Percentiles rank a stretch among this genome's conserved stretches.
phyloP scores from a whole-genome alignment of 2,113 vertebrate species.

The Acrocephalus kingi region DNA sequence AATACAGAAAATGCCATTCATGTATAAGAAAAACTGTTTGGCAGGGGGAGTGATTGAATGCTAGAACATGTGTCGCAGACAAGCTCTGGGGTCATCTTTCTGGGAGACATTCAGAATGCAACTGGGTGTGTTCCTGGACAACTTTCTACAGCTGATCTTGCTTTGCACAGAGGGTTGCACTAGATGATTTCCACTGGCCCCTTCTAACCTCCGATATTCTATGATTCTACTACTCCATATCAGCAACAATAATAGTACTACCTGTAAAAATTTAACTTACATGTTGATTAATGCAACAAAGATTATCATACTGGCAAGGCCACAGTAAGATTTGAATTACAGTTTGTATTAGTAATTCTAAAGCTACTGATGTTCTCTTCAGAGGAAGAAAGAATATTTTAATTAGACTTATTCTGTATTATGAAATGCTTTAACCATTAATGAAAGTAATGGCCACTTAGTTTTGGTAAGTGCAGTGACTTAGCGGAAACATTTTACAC shows the following conservation, averaged over 20 bases:
- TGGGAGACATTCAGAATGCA: not conserved
- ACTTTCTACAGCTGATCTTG: not conserved
- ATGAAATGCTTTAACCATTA: not conserved
- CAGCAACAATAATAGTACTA: not conserved
- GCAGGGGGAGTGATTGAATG: not conserved
- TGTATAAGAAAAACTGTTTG: not conserved
- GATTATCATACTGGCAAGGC: not conserved
- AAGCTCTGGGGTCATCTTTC: not conserved
- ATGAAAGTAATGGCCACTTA: not conserved
- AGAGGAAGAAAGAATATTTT: not conserved
- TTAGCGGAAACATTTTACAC: not conserved
- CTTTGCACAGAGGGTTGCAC: not conserved
- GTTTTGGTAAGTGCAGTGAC: not conserved
- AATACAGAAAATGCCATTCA: not conserved
- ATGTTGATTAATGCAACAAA: not conserved
- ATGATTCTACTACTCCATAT: not conserved
- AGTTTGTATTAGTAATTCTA: not conserved
- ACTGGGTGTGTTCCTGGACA: not conserved
- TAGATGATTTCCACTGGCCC: not conserved
- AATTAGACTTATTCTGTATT: not conserved
- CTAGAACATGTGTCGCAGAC: fast-evolving
- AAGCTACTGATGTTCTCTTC: not conserved
- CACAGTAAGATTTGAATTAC: not conserved
- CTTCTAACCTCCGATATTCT: not conserved
- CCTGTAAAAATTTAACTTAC: not conserved